A percentile compares a stretch with the other conserved stretches of the same genome.
Conservation (phyloP, 1,140 invertebrate genomes). For the Zelostemma sp. region DNA sequence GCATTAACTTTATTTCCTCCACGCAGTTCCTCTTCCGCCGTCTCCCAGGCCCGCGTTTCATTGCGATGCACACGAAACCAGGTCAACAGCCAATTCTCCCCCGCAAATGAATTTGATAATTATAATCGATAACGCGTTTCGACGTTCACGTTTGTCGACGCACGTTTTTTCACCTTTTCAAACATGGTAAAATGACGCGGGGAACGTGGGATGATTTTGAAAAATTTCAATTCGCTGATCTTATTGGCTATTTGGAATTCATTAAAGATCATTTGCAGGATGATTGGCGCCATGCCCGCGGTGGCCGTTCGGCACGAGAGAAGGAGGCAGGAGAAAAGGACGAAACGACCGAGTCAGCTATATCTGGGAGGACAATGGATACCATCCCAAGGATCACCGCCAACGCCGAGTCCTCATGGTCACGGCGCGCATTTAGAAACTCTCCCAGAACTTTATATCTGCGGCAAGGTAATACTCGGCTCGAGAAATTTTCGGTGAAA, state of each 20-base stretch:
- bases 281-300: constrained; percentile 89
- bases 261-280: constrained; percentile 64
- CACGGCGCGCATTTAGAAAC: constrained; percentile 71
- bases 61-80: background rate
- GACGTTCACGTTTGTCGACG: too few relatives aligned
- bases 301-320: constrained; percentile 86
- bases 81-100: background rate
- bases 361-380: constrained; percentile 74
- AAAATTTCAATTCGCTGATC: too few relatives aligned
- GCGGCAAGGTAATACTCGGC: constrained; percentile 74
- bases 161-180: background rate
- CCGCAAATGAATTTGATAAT: background rate
- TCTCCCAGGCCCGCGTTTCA: background rate
- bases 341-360: constrained; percentile 78
- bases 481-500: constrained; percentile 1
- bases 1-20: background rate
- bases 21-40: too few relatives aligned
- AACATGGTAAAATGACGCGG: background rate
- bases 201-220: too few relatives aligned
- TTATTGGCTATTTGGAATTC: background rate
- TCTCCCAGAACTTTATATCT: constrained; percentile 78
- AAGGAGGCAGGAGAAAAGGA: constrained; percentile 79
- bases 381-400: constrained; percentile 72
- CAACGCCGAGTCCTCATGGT: constrained; percentile 72
- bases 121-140: constrained; percentile 1